Evolutionary conservation across 2,797 vertebrate species (phyloP).

Genomic region (Liasis olivaceus): DNA sequence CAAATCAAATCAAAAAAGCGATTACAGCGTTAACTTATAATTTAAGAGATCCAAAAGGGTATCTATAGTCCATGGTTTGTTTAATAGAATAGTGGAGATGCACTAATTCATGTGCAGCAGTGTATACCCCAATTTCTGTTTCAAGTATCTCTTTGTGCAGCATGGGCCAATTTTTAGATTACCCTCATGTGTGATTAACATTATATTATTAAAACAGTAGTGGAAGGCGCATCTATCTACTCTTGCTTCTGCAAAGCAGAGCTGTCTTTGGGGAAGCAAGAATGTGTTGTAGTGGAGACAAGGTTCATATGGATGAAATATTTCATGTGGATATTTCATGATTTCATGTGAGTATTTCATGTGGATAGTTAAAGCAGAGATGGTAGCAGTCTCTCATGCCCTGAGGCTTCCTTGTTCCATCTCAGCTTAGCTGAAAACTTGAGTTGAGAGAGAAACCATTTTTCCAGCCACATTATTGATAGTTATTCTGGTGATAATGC

Average conservation of each 20-base stretch:
- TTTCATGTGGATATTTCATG: not conserved
- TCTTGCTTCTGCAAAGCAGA: not conserved
- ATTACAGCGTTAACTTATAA: not conserved
- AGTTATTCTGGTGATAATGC: not conserved
- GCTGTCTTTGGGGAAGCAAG: not conserved
- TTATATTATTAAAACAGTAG: not conserved
- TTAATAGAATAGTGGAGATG: not conserved
- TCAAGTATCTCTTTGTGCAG: not conserved
- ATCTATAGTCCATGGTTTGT: not conserved
- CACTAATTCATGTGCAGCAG: not conserved
- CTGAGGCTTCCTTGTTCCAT: not conserved
- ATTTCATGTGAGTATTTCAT: not conserved
- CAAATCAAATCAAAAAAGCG: no score
- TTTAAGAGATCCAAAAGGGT: not conserved
- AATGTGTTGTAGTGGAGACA: not conserved
- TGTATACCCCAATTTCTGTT: not conserved
- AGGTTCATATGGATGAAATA: not conserved
- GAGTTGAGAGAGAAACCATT: not conserved
- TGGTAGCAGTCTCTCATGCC: not conserved
- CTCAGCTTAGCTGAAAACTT: not conserved
- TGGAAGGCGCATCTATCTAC: not conserved
- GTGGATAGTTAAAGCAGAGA: not conserved
- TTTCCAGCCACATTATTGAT: not conserved
- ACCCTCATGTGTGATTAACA: not conserved
- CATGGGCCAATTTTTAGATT: not conserved